Evolutionary conservation across 2,797 vertebrate species (phyloP).

Genomic region (Brachyalestes nurse): DNA sequence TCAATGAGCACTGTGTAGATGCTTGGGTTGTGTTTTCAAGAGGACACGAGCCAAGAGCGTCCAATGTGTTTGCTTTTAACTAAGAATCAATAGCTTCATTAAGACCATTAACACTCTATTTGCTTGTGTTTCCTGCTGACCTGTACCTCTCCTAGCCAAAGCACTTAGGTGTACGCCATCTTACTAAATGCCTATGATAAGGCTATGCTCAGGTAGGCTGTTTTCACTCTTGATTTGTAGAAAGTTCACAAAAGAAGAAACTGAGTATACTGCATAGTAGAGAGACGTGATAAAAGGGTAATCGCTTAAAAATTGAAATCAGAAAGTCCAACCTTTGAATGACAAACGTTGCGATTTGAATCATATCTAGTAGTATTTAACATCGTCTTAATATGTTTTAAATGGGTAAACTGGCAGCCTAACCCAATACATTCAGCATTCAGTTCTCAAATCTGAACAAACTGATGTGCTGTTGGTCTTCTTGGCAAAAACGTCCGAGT

Average conservation of each 20-base stretch:
- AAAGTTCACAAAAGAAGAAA: not conserved
- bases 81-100: slow-evolving; percentile 75
- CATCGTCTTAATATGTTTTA: too few species aligned
- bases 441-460: too few species aligned
- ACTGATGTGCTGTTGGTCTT: too few species aligned
- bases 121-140: slow-evolving; percentile 31
- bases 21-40: slow-evolving; percentile 71
- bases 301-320: too few species aligned
- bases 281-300: too few species aligned
- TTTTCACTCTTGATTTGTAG: not conserved
- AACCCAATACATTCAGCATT: not conserved
- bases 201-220: not conserved
- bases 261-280: too few species aligned
- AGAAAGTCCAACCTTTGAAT: too few species aligned
- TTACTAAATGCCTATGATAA: not conserved
- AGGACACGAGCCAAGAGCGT: slow-evolving; percentile 69
- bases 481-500: too few species aligned
- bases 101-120: slow-evolving; percentile 71
- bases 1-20: slow-evolving; percentile 76
- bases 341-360: too few species aligned
- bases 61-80: slow-evolving; percentile 73
- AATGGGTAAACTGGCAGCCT: too few species aligned
- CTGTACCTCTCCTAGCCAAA: not conserved
- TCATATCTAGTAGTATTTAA: too few species aligned
- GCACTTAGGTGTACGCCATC: not conserved